phyloP scores from a whole-genome alignment of 2,797 vertebrate genomes.

The Diceros bicornis region DNA sequence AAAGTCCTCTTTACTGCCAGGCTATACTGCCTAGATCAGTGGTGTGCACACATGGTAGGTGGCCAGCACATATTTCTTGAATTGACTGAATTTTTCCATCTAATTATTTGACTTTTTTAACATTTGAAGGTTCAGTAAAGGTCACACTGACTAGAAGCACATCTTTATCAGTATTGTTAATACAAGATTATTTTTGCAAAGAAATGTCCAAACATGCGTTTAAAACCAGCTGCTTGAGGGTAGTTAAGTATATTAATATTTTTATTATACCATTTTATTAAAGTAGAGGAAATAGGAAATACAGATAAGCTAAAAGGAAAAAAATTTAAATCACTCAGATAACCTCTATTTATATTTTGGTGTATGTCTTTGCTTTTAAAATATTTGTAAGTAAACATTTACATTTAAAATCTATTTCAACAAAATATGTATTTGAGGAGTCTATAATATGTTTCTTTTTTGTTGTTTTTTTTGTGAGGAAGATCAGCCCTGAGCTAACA shows the following conservation, averaged over 20 bases:
- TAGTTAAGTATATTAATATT: slow-evolving; percentile 19
- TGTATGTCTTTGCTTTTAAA: background rate
- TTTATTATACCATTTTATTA: slow-evolving; percentile 10
- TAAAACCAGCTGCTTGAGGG: background rate
- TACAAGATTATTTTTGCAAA: slow-evolving; percentile 4
- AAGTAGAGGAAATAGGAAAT: background rate
- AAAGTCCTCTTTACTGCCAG: background rate
- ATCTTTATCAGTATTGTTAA: slow-evolving; percentile 3
- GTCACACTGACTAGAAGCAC: background rate
- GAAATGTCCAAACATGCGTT: background rate
- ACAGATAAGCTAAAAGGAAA: background rate
- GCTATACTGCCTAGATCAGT: background rate
- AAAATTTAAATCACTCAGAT: background rate
- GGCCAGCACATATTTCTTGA: background rate
- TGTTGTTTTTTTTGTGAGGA: too few relatives aligned
- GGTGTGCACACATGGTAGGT: background rate
- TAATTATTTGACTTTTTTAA: background rate
- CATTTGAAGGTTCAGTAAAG: background rate
- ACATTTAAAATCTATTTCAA: slow-evolving; percentile 40
- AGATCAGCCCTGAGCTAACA: too few relatives aligned
- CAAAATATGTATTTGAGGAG: background rate
- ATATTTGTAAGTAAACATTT: background rate
- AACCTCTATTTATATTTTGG: slow-evolving; percentile 44
- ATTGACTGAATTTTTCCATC: background rate
- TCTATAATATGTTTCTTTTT: background rate